These are phyloP conservation scores for Sibirionetta formosa DNA, from an alignment of 2,797 vertebrate genomes.

Conservation along the genomic window DNA sequence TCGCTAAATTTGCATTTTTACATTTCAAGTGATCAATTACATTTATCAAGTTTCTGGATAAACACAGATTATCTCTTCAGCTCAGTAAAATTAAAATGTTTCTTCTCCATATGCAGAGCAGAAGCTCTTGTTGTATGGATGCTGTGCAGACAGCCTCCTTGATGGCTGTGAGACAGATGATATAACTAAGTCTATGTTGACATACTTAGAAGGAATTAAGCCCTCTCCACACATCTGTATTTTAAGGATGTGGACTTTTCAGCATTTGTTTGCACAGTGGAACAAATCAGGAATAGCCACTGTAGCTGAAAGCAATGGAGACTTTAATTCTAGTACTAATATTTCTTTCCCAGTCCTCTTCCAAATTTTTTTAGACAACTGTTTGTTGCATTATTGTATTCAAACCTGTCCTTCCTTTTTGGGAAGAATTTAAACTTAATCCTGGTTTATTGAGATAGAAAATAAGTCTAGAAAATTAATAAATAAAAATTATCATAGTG, in stretches of 20 bases:
- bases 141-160: neutral
- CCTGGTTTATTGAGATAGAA: neutral
- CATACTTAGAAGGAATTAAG: conserved; percentile 12
- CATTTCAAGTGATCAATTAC: conserved; percentile 21
- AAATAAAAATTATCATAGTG: neutral
- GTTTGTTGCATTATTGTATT: neutral
- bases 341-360: neutral
- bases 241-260: neutral
- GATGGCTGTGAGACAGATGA: conserved; percentile 16
- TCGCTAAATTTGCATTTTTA: neutral
- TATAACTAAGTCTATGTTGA: neutral
- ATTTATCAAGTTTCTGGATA: conserved; percentile 37
- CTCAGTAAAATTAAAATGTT: neutral
- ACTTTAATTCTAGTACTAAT: neutral
- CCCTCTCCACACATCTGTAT: conserved; percentile 31
- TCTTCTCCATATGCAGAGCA: neutral
- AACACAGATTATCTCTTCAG: conserved; percentile 12
- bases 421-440: neutral
- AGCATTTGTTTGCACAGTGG: conserved; percentile 6
- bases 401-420: neutral
- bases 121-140: neutral
- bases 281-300: conserved; percentile 39
- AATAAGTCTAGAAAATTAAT: neutral
- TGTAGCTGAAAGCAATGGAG: neutral
- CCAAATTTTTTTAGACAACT: neutral